These are phyloP conservation scores for Aphodius sticticus DNA, from an alignment of 2,888 invertebrate genomes.

Conservation along the genomic window DNA sequence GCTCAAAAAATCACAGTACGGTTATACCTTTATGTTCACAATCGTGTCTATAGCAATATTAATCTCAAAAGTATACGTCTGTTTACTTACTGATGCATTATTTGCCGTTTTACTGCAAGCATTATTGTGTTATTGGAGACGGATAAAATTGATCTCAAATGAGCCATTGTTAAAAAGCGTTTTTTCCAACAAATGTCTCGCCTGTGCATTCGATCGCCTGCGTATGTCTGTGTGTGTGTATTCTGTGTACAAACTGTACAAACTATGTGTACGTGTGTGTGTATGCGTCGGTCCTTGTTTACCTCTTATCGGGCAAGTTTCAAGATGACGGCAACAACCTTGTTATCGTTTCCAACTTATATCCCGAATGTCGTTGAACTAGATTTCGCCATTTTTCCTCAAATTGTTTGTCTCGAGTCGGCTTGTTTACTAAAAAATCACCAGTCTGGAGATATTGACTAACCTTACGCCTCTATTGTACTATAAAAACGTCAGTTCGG, in stretches of 20 bases:
- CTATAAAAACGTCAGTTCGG: background rate
- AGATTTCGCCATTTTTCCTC: slow-evolving; percentile 42
- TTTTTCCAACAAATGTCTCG: slow-evolving; percentile 11
- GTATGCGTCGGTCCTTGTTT: slow-evolving; percentile 32
- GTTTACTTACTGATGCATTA: slow-evolving; percentile 4
- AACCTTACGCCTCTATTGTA: background rate
- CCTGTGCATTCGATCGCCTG: background rate
- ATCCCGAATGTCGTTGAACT: slow-evolving; percentile 46
- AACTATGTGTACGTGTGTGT: background rate
- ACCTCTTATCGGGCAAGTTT: slow-evolving; percentile 42
- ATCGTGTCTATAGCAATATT: too few relatives aligned
- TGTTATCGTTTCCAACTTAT: slow-evolving; percentile 41
- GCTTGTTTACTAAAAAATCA: slow-evolving; percentile 31
- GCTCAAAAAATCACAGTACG: too few relatives aligned
- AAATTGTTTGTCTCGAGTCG: slow-evolving; percentile 34
- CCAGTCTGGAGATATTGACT: background rate
- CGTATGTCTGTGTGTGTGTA: background rate
- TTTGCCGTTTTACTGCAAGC: slow-evolving; percentile 7
- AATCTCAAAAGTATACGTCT: too few relatives aligned
- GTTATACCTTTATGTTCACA: too few relatives aligned
- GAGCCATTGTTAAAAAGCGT: slow-evolving; percentile 5
- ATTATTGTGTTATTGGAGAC: background rate
- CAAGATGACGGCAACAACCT: slow-evolving; percentile 45
- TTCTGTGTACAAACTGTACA: too few relatives aligned
- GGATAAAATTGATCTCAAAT: background rate